Percentiles rank a stretch among this genome's conserved stretches.
Evolutionary conservation across 2,797 vertebrate species (phyloP).

Genomic region (Characodon lateralis): DNA sequence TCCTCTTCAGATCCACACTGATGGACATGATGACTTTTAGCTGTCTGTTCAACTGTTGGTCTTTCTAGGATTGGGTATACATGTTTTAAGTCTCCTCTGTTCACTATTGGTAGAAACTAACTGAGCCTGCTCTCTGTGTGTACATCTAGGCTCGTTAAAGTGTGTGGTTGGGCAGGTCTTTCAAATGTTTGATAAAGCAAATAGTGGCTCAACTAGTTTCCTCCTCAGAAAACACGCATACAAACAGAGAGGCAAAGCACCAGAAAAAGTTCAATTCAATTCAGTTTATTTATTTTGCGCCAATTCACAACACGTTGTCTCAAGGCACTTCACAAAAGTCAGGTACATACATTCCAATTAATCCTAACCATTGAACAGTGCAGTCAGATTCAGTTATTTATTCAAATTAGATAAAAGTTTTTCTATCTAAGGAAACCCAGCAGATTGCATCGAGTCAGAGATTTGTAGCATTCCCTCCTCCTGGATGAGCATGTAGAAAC

Average conservation of each 20-base stretch:
- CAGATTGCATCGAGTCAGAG: too few relatives aligned
- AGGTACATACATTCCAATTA: too few relatives aligned
- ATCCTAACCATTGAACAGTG: too few relatives aligned
- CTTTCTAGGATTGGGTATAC: constrained; percentile 25
- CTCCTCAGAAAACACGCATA: constrained; percentile 20
- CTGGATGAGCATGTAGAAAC: too few relatives aligned
- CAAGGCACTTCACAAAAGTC: too few relatives aligned
- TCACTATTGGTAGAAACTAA: constrained; percentile 15
- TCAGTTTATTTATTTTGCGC: too few relatives aligned
- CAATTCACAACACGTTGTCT: too few relatives aligned
- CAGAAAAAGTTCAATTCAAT: not conserved
- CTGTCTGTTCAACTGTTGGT: not conserved
- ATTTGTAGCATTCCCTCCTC: too few relatives aligned
- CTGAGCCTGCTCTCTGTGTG: constrained; percentile 9
- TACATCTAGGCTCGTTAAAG: constrained; percentile 9
- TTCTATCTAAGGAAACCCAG: too few relatives aligned
- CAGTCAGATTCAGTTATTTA: too few relatives aligned
- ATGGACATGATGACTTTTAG: constrained; percentile 83
- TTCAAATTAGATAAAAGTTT: too few relatives aligned
- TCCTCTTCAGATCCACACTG: constrained; percentile 79
- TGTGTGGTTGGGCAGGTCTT: constrained; percentile 57
- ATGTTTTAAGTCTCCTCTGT: not conserved
- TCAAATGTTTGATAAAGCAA: constrained; percentile 68
- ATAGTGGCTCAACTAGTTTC: constrained; percentile 77
- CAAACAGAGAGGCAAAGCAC: not conserved